These are phyloP conservation scores for Zalophus californianus DNA, from an alignment of 2,797 vertebrate species.

Conservation along the genomic window DNA sequence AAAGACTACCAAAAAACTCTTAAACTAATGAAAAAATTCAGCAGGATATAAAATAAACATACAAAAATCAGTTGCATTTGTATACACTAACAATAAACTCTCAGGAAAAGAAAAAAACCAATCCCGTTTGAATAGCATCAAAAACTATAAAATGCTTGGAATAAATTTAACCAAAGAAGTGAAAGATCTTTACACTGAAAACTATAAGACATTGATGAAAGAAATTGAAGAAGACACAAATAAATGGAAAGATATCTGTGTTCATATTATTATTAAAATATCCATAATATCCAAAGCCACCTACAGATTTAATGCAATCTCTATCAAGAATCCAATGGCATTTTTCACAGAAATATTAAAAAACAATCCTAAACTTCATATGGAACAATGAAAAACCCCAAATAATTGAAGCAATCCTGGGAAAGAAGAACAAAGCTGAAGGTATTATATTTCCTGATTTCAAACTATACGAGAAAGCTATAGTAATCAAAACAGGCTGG, in stretches of 20 bases:
- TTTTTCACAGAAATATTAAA: background rate
- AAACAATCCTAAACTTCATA: background rate
- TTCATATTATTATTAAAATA: background rate
- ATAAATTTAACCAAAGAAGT: background rate
- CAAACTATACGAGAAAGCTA: background rate
- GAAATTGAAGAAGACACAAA: background rate
- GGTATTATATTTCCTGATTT: background rate
- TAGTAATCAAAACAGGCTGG: background rate
- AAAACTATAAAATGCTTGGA: background rate
- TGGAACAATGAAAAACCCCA: background rate
- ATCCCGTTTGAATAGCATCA: background rate
- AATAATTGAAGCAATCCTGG: background rate
- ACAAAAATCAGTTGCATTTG: background rate
- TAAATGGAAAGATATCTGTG: background rate
- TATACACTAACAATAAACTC: background rate
- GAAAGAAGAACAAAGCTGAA: background rate
- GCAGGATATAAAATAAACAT: background rate
- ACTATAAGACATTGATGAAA: background rate
- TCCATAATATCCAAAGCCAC: background rate
- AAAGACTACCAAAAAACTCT: background rate
- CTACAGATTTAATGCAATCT: background rate
- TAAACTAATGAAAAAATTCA: background rate
- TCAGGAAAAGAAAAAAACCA: background rate
- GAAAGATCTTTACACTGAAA: background rate
- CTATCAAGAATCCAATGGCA: background rate